phyloP scores from a whole-genome alignment of 2,113 vertebrate genomes.

The Ochotona curzoniae region DNA sequence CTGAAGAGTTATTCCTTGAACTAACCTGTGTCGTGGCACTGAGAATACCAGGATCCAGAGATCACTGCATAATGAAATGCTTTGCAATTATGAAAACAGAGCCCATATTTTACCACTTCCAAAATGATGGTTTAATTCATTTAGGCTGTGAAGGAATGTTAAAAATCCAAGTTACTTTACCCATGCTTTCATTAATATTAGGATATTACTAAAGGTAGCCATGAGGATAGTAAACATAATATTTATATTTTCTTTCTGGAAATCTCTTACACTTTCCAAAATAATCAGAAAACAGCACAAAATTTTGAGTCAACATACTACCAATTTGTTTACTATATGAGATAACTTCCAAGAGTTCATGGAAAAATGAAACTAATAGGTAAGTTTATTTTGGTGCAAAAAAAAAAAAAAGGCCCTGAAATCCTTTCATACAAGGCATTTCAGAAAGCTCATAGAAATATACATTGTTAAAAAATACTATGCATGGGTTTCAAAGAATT shows the following conservation, averaged over 20 bases:
- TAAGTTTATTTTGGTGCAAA: too few relatives aligned
- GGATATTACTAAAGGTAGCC: neutral
- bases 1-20: neutral
- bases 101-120: neutral
- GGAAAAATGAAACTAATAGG: too few relatives aligned
- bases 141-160: neutral
- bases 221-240: neutral
- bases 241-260: constrained; percentile 4
- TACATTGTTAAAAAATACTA: too few relatives aligned
- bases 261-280: neutral
- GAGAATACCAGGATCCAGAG: neutral
- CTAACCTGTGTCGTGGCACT: neutral
- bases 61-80: neutral
- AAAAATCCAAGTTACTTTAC: neutral
- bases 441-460: too few relatives aligned
- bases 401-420: too few relatives aligned
- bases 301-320: neutral
- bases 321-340: neutral
- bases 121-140: neutral
- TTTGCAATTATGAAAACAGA: neutral
- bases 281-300: neutral
- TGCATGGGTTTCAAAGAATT: too few relatives aligned
- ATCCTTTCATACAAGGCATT: too few relatives aligned
- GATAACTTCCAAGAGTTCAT: too few relatives aligned
- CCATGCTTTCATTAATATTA: neutral